These are phyloP conservation scores for Pediacus dermestoides DNA, from an alignment of 2,888 invertebrate genomes.

Conservation along the genomic window DNA sequence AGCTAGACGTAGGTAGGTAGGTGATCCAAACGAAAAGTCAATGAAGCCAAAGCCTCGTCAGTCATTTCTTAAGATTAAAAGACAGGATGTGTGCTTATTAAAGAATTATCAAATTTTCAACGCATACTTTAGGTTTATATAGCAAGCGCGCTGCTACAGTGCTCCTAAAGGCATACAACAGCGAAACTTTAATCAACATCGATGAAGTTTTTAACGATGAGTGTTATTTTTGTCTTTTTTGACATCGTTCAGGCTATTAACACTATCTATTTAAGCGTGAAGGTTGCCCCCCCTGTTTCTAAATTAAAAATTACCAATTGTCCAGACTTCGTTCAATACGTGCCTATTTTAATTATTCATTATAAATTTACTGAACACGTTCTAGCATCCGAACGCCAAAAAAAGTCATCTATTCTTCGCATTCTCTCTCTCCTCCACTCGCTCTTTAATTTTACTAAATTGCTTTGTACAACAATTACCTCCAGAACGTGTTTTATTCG, in stretches of 20 bases:
- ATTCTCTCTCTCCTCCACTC: no score
- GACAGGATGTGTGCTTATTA: constrained; percentile 47
- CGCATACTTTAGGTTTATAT: constrained; percentile 43
- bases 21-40: no score
- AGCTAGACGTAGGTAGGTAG: no score
- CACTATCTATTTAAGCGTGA: constrained; percentile 39
- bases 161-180: constrained; percentile 9
- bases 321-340: constrained; percentile 27
- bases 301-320: constrained; percentile 33
- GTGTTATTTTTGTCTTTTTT: constrained; percentile 24
- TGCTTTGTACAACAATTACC: constrained; percentile 25
- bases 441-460: constrained; percentile 31
- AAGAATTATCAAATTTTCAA: constrained; percentile 48
- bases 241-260: constrained; percentile 29
- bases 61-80: constrained; percentile 20
- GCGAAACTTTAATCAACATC: constrained; percentile 29
- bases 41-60: no score
- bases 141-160: constrained; percentile 12
- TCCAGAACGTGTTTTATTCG: constrained; percentile 24
- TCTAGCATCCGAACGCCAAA: constrained; percentile 18
- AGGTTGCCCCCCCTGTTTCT: constrained; percentile 37
- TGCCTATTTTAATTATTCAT: constrained; percentile 32
- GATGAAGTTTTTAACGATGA: constrained; percentile 30
- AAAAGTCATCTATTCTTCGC: constrained; percentile 24
- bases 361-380: constrained; percentile 27